Base-by-base conservation (phyloP, 2,113 vertebrate genomes). In the Ceyx melanurus region DNA sequence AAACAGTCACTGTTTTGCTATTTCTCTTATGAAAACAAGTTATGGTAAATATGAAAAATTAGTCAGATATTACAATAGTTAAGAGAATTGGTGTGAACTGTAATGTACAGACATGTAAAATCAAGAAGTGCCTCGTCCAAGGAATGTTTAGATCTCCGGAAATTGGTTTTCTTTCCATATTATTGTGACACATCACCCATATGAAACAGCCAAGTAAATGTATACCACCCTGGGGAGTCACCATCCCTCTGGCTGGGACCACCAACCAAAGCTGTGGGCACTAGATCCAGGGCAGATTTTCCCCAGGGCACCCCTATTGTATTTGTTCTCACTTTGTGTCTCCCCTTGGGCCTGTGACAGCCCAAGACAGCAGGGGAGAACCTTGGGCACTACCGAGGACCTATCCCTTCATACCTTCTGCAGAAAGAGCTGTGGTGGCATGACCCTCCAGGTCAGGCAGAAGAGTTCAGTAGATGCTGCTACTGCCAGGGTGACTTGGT, bases 221-320 rank as follows among this genome's bases (percentile, higher is more conserved):
- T 45, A 1, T 1, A 58, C 25, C 53, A 37, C 22, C 13, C 4
- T 9, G 6, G 19, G 37, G 29, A 72, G 14, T 4, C 10, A 4
- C 11, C 20, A 28, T 3, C 7, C 20, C 28, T 64, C 0, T 1
- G 60, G 18, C 42, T 74, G 37, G 56, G 61, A 9, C 23, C 65
- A 62, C 23, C 33, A 54, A 67, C 40, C 10, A 60, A 68, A 82
- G 48, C 56, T 11, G 2, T 33, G 66, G 37, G 15, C 35, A 45
- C 60, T 23, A 40, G 60, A 37, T 53, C 37, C 46, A 67, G 42
- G 68, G 10, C 56, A 58, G 46, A 51, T 43, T 88, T 28, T 28
- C 9, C 43, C 13, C 22, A 14, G 19, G 23, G n/a, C 53, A 15
- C 31, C 29, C 22, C 22, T 1, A 0, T 31, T 20, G 2, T 5